A percentile compares a stretch with the other conserved stretches of the same genome.
phyloP scores from a whole-genome alignment of 2,113 vertebrate genomes.

The Mus musculus region GRCm39 chr2:81445001-81445500 shows the following conservation, averaged over 20 bases:
- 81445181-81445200: not conserved
- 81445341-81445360: accelerated
- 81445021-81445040: not conserved
- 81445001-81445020: not conserved
- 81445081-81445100: not conserved
- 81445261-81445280: not conserved
- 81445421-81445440: not conserved
- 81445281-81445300: not conserved
- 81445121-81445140: not conserved
- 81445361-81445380: accelerated
- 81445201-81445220: not conserved
- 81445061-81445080: not conserved
- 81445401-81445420: not conserved
- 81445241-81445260: not conserved
- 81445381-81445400: too few relatives aligned
- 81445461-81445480: too few relatives aligned
- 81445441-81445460: not conserved
- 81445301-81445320: not conserved
- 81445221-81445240: not conserved
- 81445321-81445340: not conserved
- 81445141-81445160: not conserved
- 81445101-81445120: not conserved
- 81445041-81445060: not conserved
- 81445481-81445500: not conserved
- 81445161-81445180: not conserved